These are phyloP conservation scores for Aphidoletes aphidimyza DNA, from an alignment of 2,888 invertebrate genomes.

Conservation along the genomic window DNA sequence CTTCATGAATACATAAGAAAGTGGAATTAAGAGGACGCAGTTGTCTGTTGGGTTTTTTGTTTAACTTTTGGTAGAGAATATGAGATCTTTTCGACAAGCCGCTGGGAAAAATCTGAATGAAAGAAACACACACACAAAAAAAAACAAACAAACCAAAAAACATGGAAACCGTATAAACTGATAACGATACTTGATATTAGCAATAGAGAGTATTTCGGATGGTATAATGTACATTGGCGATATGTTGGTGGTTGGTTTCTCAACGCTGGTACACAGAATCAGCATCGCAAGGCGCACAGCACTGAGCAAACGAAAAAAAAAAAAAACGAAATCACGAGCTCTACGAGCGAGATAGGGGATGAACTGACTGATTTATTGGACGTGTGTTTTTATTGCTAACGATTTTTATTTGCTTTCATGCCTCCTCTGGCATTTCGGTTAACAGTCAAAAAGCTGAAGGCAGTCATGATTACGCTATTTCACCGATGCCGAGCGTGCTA, in stretches of 20 bases:
- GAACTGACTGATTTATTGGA: constrained; percentile 53
- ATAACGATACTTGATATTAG: constrained; percentile 52
- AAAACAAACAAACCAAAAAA: background rate
- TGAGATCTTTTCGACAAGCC: background rate
- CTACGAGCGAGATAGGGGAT: constrained; percentile 23
- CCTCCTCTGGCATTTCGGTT: background rate
- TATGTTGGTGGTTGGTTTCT: constrained; percentile 36
- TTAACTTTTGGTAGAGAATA: background rate
- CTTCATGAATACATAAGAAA: constrained; percentile 59
- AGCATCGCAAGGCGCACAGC: background rate
- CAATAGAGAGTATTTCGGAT: constrained; percentile 1
- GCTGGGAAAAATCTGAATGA: background rate
- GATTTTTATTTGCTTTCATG: constrained; percentile 52
- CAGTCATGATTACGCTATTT: background rate
- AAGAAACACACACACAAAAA: background rate
- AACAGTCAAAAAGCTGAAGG: background rate
- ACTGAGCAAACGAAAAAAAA: background rate
- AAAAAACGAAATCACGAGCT: background rate
- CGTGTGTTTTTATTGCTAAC: constrained; percentile 50
- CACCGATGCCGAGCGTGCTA: background rate
- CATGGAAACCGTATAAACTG: constrained; percentile 11
- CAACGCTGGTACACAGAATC: background rate
- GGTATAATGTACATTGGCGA: constrained; percentile 22
- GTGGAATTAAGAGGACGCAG: constrained; percentile 18
- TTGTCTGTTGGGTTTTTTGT: background rate